Conservation (phyloP, 2,113 vertebrate genomes). For the Pelecanus crispus region DNA sequence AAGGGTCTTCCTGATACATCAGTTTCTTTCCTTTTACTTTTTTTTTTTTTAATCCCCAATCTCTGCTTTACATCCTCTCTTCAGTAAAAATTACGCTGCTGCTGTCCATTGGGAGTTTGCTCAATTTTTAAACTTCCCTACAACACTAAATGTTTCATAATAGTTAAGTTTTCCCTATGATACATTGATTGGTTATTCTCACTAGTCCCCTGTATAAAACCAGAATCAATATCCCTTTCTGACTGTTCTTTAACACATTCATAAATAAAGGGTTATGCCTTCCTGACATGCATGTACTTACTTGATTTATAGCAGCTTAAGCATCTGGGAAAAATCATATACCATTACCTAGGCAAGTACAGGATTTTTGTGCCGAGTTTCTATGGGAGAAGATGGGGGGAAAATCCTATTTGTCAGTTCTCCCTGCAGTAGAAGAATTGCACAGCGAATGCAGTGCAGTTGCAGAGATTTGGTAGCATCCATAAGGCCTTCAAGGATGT, state of each 20-base stretch:
- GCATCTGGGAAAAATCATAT: neutral
- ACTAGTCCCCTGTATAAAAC: neutral
- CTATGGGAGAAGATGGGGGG: neutral
- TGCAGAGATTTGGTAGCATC: neutral
- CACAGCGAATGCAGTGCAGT: neutral
- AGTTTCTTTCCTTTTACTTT: neutral
- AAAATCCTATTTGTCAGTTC: neutral
- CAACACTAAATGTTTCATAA: neutral
- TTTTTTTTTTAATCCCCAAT: neutral
- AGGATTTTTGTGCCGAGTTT: neutral
- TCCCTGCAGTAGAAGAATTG: neutral
- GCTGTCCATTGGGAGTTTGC: neutral
- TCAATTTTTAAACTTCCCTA: neutral
- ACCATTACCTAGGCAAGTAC: neutral
- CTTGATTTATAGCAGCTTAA: constrained; percentile 9
- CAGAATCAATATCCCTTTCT: constrained; percentile 14
- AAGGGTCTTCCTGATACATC: neutral
- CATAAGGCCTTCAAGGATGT: neutral
- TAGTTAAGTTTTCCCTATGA: neutral
- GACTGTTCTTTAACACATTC: neutral
- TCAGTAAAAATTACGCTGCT: neutral
- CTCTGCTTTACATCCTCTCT: neutral
- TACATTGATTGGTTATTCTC: neutral
- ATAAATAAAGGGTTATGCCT: neutral
- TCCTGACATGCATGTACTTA: neutral